Base-by-base conservation (phyloP, 1,140 invertebrate species). In the Diorhabda carinulata region DNA sequence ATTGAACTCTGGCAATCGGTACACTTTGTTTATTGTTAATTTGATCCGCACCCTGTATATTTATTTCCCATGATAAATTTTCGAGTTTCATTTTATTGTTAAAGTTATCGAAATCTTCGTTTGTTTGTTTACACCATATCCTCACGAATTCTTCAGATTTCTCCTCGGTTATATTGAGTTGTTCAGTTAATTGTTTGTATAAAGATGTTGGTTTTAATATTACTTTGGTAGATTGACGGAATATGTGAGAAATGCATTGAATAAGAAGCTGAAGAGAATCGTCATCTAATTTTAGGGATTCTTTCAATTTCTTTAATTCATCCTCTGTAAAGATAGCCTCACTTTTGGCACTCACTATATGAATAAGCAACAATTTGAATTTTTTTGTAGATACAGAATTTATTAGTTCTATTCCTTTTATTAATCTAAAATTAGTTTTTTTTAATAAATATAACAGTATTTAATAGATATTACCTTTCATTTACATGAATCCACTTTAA, bases 131-230 rank as follows among this genome's bases (percentile, higher is more conserved):
- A 0, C 72, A 74, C 79, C 79, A 80, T 45, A 76, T 40, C 64
- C 77, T 79, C 5, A 77, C 70, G 69, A 81, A 81, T n/a, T 73
- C 74, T 69, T 80, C 77, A 0, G 79, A 72, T 68, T 80, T 81
- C 43, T 77, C 73, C 7, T 66, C 10, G 42, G 73, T 61, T 9
- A 81, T 72, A 10, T 75, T 68, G 7, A 81, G 64, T 42, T 71
- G 10, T 61, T 77, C 73, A n/a, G 67, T 68, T 5, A 79, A 68
- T 60, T 81, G 72, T 44, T 74, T 75, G 64, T 77, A 73, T 40
- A 80, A 67, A 7, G 65, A 66, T 3, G 76, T 75, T 57, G 78
- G 79, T 72, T 81, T 81, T 40, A 79, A 40, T 7, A 81, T 73
- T 47, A 81, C 67, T 70, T 75, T 74, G 5, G 61, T 67, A 41